Conservation (phyloP, 2,797 vertebrate genomes). For the Pristis pectinata region DNA sequence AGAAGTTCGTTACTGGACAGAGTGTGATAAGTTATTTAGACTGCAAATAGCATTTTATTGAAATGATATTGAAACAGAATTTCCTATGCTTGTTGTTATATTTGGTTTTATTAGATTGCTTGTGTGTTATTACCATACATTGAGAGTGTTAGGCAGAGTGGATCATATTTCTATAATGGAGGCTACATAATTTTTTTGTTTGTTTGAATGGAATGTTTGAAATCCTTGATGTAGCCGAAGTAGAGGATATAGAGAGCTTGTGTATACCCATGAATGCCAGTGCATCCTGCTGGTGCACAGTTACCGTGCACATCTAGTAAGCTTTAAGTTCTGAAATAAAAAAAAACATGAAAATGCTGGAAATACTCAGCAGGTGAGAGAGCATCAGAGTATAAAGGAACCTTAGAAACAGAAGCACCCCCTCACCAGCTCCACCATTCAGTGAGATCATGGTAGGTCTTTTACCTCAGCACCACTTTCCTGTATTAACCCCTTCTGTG, state of each 20-base stretch:
- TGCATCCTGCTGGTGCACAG: not conserved
- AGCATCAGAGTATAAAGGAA: too few relatives aligned
- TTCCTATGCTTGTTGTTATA: not conserved
- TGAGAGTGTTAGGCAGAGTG: not conserved
- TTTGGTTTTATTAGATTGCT: not conserved
- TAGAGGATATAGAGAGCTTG: not conserved
- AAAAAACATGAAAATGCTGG: too few relatives aligned
- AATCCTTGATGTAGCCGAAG: not conserved
- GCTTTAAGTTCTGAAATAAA: not conserved
- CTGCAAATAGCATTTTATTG: not conserved
- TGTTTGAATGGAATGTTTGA: not conserved
- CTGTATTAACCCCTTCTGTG: too few relatives aligned
- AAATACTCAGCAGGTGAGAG: too few relatives aligned
- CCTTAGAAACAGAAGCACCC: too few relatives aligned
- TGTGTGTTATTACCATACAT: not conserved
- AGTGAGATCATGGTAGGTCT: too few relatives aligned
- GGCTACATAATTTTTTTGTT: not conserved
- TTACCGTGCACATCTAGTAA: not conserved
- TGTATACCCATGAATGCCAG: not conserved
- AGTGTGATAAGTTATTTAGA: not conserved
- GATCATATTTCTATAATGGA: not conserved
- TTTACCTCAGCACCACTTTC: too few relatives aligned
- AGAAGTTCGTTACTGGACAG: not conserved
- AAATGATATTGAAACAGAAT: not conserved
- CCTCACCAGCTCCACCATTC: too few relatives aligned